Percentiles rank a stretch among this genome's conserved stretches.
These are phyloP conservation scores for Apistogramma diplotaenia DNA, from an alignment of 2,113 vertebrate genomes.

Conservation along the genomic window DNA sequence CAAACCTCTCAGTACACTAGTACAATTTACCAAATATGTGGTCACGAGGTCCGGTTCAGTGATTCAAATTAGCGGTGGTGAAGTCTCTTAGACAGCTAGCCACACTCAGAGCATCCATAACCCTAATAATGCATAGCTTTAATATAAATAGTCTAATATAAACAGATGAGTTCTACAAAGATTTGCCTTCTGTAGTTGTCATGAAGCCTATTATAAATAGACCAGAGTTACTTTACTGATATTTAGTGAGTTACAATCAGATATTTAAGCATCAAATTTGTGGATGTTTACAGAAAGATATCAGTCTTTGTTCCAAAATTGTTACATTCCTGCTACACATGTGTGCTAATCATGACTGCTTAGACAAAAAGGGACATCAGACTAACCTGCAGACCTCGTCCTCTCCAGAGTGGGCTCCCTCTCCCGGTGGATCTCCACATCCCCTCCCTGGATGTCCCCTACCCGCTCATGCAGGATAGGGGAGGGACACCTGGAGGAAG, in stretches of 20 bases:
- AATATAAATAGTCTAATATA: too few species aligned
- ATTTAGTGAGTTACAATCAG: too few species aligned
- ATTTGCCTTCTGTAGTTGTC: too few species aligned
- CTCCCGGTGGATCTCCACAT: constrained; percentile 84
- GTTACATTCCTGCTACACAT: neutral
- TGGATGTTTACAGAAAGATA: neutral
- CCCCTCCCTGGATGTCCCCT: constrained; percentile 76
- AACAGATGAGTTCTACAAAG: too few species aligned
- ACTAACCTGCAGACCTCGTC: constrained; percentile 83
- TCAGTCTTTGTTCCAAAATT: neutral
- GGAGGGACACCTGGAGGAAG: constrained; percentile 84
- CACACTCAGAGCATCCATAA: too few species aligned
- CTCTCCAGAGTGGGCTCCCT: constrained; percentile 85
- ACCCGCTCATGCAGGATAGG: constrained; percentile 86
- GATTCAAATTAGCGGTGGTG: too few species aligned
- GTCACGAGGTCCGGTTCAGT: too few species aligned
- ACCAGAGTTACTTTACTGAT: too few species aligned
- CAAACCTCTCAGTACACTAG: neutral
- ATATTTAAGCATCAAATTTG: neutral
- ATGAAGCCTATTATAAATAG: too few species aligned
- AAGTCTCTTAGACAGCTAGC: too few species aligned
- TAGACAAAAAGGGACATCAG: neutral
- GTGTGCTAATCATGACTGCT: neutral
- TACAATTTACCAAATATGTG: too few species aligned
- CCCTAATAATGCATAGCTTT: too few species aligned